Conservation (phyloP, 2,797 vertebrate genomes). For the Setipinna tenuifilis region DNA sequence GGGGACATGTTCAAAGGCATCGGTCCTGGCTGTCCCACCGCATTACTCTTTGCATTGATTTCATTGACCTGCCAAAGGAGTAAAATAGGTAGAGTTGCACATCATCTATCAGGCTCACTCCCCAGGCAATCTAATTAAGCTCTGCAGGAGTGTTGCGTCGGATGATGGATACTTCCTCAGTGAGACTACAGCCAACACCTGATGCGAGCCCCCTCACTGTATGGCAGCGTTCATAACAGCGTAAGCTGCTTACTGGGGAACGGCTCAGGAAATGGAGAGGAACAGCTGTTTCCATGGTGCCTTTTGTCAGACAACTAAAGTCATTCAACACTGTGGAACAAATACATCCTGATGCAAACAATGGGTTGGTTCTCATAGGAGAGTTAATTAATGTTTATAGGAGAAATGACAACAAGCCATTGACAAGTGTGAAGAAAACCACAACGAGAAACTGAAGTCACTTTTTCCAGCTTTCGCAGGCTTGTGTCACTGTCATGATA, state of each 20-base stretch:
- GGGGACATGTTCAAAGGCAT: slow-evolving; percentile 33
- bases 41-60: slow-evolving; percentile 47
- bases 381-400: not conserved
- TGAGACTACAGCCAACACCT: not conserved
- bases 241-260: not conserved
- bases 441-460: too few relatives aligned
- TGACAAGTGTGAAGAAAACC: not conserved
- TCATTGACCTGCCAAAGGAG: slow-evolving; percentile 41
- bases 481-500: not conserved
- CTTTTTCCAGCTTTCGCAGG: not conserved
- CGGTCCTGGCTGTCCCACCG: slow-evolving; percentile 12
- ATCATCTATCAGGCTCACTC: slow-evolving; percentile 43
- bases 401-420: not conserved
- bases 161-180: slow-evolving; percentile 43
- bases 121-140: slow-evolving; percentile 44
- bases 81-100: slow-evolving; percentile 42
- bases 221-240: not conserved
- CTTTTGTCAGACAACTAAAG: not conserved
- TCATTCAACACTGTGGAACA: not conserved
- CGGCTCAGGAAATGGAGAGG: not conserved
- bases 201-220: not conserved
- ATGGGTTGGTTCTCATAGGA: not conserved
- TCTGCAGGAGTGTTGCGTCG: slow-evolving; percentile 23
- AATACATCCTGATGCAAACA: not conserved
- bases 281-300: not conserved